These are phyloP conservation scores for Paramuricea clavata DNA, from an alignment of 92 coral and sea anemone species.

Conservation along the genomic window DNA sequence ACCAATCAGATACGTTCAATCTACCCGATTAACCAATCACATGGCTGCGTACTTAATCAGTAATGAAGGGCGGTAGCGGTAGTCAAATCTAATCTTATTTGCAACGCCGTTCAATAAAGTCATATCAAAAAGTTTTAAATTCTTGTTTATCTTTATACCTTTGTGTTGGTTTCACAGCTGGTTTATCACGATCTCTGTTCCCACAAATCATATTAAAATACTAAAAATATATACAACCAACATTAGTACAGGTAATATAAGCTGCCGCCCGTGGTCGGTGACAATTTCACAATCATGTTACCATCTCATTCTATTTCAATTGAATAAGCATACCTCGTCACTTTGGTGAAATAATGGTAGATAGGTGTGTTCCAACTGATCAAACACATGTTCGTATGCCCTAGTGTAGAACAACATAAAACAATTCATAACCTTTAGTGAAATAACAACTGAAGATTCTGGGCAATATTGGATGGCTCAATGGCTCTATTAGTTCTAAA, in stretches of 20 bases:
- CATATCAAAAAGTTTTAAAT: neutral
- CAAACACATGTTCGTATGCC: conserved; percentile 94
- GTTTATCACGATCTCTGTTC: conserved; percentile 36
- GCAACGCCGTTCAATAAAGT: neutral
- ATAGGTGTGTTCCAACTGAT: conserved; percentile 86
- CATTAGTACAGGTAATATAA: too few species aligned
- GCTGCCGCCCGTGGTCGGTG: too few species aligned
- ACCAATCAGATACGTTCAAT: too few species aligned
- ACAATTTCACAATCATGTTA: too few species aligned
- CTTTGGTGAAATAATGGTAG: conserved; percentile 95
- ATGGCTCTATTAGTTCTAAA: neutral
- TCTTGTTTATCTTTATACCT: neutral
- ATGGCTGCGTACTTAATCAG: too few species aligned
- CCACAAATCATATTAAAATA: conserved; percentile 50
- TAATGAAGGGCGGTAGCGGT: too few species aligned
- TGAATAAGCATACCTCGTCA: conserved; percentile 77
- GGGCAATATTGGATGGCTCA: neutral
- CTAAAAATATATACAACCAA: neutral
- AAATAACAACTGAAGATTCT: neutral
- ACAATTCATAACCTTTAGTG: neutral
- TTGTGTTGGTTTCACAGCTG: conserved; percentile 26
- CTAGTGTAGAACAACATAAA: conserved; percentile 56
- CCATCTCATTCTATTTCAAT: too few species aligned
- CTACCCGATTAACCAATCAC: too few species aligned
- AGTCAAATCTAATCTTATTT: too few species aligned